Conservation (phyloP, 2,888 invertebrate species). For the Nineta flava region DNA sequence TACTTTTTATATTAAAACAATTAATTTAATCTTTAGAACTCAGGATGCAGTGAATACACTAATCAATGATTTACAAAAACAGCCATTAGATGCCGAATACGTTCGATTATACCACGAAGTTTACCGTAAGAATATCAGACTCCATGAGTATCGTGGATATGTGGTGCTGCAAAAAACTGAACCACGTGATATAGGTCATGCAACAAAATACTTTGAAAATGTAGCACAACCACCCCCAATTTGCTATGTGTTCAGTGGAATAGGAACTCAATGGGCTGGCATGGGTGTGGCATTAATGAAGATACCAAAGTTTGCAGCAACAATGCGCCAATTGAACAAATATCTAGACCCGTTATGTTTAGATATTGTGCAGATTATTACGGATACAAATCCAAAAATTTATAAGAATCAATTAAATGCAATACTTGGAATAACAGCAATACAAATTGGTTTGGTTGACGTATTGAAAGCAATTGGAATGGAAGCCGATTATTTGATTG, state of each 20-base stretch:
- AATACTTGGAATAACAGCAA: conserved; percentile 50
- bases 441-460: conserved; percentile 34
- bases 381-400: conserved; percentile 40
- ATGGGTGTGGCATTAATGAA: conserved; percentile 51
- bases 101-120: conserved; percentile 42
- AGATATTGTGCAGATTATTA: conserved; percentile 44
- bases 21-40: conserved; percentile 40
- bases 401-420: conserved; percentile 18
- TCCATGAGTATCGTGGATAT: conserved; percentile 48
- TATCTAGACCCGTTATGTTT: conserved; percentile 44
- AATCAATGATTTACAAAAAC: conserved; percentile 43
- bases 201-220: conserved; percentile 41
- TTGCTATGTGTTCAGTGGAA: conserved; percentile 59
- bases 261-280: conserved; percentile 59
- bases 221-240: conserved; percentile 42
- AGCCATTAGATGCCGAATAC: conserved; percentile 43
- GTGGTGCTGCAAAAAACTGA: conserved; percentile 26
- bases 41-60: conserved; percentile 54
- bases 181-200: conserved; percentile 25
- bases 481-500: conserved; percentile 15
- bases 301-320: conserved; percentile 48
- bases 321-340: conserved; percentile 43
- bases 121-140: conserved; percentile 25
- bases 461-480: conserved; percentile 32
- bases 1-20: background rate